Evolutionary conservation across 2,888 invertebrate genomes (phyloP), one percentile per base, ranked within the genome.

Genomic region (Ernsta delagoae): DNA sequence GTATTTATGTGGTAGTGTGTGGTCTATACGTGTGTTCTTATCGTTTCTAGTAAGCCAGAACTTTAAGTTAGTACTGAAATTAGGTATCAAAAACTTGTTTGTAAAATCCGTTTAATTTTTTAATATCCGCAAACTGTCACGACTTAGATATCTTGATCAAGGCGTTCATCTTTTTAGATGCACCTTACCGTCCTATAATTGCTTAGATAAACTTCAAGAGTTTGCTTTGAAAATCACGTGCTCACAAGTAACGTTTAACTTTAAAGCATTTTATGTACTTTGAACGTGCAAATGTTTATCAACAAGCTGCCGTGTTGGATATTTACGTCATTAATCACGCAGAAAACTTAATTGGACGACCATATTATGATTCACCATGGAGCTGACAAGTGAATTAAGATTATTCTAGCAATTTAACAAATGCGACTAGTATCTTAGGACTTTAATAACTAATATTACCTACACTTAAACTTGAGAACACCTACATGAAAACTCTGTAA

Each of bases 341-440:
- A 77, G 83, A 85, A 83, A 86, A 86, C 88, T 87, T 89, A 89
- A 90, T 90, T 90, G 88, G 88, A 88, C 83, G 74, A 72, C 76
- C 70, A 75, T 76, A 69, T 12, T 76, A 69, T 31, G 83, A 83
- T 81, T 83, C 82, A 59, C 16, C 12, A 12, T 11, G 43, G n/a
- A 4, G 41, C 36, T 12, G 59, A 59, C 31, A 39, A 61, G 36
- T 54, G 12, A 43, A 53, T 60, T 53, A 48, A 11, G 50, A 54
- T 41, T 66, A 7, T 66, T 66, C 54, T 43, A 48, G 34, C 16
- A 39, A 9, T 63, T 54, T 41, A n/a, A n/a, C n/a, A n/a, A n/a
- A n/a, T n/a, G n/a, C n/a, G n/a, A n/a, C n/a, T n/a, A n/a, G n/a
- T n/a, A n/a, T n/a, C n/a, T n/a, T n/a, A n/a, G n/a, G n/a, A n/a